A percentile compares a stretch with the other conserved stretches of the same genome.
phyloP scores from a whole-genome alignment of 2,888 invertebrate genomes.

The Frankliniella intonsa region DNA sequence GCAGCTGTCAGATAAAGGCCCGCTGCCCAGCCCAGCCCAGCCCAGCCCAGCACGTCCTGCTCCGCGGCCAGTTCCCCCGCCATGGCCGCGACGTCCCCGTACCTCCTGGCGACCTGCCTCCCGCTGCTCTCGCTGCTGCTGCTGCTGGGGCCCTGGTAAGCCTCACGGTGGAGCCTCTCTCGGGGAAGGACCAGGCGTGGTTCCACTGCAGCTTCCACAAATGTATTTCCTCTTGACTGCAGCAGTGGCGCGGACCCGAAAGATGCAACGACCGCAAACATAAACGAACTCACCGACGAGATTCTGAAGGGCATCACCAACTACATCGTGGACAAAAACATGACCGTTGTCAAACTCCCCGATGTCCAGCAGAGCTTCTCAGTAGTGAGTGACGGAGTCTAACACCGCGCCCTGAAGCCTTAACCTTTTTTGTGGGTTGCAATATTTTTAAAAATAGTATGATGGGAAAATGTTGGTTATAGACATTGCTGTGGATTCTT shows the following conservation, averaged over 20 bases:
- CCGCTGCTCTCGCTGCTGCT: too few relatives aligned
- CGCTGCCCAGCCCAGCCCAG: too few relatives aligned
- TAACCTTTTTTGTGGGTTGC: neutral
- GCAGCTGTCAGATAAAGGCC: too few relatives aligned
- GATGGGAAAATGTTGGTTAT: neutral
- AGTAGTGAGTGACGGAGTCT: neutral
- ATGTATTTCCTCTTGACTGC: neutral
- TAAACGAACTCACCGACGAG: neutral
- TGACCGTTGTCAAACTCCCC: neutral
- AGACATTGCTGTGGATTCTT: neutral
- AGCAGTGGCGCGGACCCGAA: too few relatives aligned
- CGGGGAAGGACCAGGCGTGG: too few relatives aligned
- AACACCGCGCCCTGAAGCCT: neutral
- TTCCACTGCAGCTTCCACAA: too few relatives aligned
- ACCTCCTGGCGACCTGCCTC: too few relatives aligned
- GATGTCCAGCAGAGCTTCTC: slow-evolving; percentile 1
- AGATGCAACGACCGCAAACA: neutral
- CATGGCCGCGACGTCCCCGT: too few relatives aligned
- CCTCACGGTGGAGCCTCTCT: too few relatives aligned
- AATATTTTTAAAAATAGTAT: neutral
- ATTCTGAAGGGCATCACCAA: neutral
- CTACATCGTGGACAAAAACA: neutral
- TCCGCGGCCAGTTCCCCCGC: too few relatives aligned
- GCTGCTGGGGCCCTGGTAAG: too few relatives aligned
- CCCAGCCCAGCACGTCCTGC: too few relatives aligned